phyloP scores from a whole-genome alignment of 2,888 invertebrate species.

The Chrysomela aeneicollis region DNA sequence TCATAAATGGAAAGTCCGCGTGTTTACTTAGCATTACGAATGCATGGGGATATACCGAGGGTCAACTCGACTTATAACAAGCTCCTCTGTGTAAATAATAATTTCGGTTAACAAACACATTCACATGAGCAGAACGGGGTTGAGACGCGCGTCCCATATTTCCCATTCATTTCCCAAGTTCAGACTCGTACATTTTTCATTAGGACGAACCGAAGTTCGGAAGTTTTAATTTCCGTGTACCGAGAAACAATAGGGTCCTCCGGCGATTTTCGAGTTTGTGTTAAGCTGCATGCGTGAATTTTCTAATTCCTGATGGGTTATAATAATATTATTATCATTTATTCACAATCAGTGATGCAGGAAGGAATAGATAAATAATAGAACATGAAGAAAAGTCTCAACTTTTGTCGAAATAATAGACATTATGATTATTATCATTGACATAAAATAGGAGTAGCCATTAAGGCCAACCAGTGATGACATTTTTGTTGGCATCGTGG shows the following conservation, averaged over 20 bases:
- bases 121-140: slow-evolving; percentile 43
- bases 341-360: too few species aligned
- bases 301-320: too few species aligned
- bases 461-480: too few species aligned
- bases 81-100: slow-evolving; percentile 63
- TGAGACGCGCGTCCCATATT: slow-evolving; percentile 28
- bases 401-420: too few species aligned
- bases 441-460: too few species aligned
- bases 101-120: slow-evolving; percentile 63
- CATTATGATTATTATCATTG: too few species aligned
- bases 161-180: slow-evolving; percentile 34
- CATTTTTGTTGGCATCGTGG: too few species aligned
- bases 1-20: slow-evolving; percentile 42
- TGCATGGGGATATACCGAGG: slow-evolving; percentile 57
- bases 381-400: too few species aligned
- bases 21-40: slow-evolving; percentile 61
- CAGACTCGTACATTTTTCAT: slow-evolving; percentile 25
- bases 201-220: slow-evolving; percentile 13
- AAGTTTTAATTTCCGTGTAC: neutral
- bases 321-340: too few species aligned
- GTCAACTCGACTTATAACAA: slow-evolving; percentile 57
- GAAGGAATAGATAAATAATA: too few species aligned
- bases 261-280: too few species aligned
- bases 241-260: neutral
- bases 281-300: too few species aligned